Evolutionary conservation across 2,113 vertebrate species (phyloP).

Genomic region (Sialia sialis): DNA sequence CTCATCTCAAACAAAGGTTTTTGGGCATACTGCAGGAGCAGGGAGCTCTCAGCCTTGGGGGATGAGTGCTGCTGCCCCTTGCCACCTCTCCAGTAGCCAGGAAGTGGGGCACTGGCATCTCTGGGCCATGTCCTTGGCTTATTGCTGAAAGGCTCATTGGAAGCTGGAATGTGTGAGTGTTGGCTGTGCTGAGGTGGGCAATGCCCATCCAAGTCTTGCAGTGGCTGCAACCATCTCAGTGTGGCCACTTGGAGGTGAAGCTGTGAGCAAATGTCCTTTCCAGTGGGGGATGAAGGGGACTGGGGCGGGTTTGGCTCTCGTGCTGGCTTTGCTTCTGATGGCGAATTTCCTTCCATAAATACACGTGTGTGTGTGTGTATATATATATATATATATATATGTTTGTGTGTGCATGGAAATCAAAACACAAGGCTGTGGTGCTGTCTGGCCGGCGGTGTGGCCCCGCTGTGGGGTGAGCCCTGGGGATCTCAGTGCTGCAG

Average conservation of each 20-base stretch:
- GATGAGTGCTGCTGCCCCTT: not conserved
- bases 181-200: rapidly evolving
- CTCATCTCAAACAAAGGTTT: not conserved
- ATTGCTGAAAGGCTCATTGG: not conserved
- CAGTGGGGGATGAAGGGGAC: not conserved
- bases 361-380: not conserved
- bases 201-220: not conserved
- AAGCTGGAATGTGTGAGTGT: not conserved
- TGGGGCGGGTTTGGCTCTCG: not conserved
- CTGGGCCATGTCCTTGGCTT: not conserved
- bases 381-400: not conserved
- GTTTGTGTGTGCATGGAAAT: not conserved
- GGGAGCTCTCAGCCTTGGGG: rapidly evolving
- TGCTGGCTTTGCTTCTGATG: not conserved
- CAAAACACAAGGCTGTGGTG: not conserved
- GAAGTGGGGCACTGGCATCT: not conserved
- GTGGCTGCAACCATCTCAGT: rapidly evolving
- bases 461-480: not conserved
- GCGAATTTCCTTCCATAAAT: not conserved
- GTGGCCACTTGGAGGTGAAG: not conserved
- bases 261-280: not conserved
- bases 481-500: not conserved
- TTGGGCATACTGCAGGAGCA: not conserved
- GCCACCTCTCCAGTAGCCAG: not conserved
- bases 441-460: rapidly evolving